Base-by-base conservation (phyloP, 2,888 invertebrate species). In the Acutogordius australiensis region DNA sequence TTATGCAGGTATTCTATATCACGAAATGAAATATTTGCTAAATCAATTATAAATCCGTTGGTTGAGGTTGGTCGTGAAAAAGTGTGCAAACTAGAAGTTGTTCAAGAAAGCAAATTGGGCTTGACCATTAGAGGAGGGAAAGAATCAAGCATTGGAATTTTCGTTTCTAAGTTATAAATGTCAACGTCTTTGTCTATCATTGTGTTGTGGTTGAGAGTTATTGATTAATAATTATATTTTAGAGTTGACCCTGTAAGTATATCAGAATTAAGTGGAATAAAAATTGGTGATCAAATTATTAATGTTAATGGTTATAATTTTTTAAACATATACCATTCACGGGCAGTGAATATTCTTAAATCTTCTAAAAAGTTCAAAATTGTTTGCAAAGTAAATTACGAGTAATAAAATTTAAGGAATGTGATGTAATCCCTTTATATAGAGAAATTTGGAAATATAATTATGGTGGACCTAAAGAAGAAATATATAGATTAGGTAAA, bases 231-330 rank as follows among this genome's bases (percentile, higher is more conserved):
- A 28, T n/a, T 18, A 28, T 57, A 29, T 28, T 57, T 4, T 8
- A 57, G 58, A 8, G 29, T 57, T 18, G 26, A 28, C 26, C 8
- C 4, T 8, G 30, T 13, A 28, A 57, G 58, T 29, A 29, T 57
- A 28, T 8, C 28, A 18, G 58, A 57, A n/a, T 8, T 57, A 18
- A 27, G 13, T 27, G 58, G 58, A 4, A 57, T 57, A 18, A 57
- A 30, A 57, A 29, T 30, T 57, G 58, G 58, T n/a, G 58, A 57
- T 57, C 58, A 57, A 57, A 57, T 57, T 57, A 57, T 57, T 30
- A 57, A 27, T 57, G 58, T 57, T 2, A 57, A 57, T 57, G 58
- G 58, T 4, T 26, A 57, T 30, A 18, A 28, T 30, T 57, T 57
- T 30, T 18, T 2, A 4, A 13, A 29, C 4, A 28, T 57, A 29